Evolutionary conservation across 2,888 invertebrate genomes (phyloP).

Genomic region (Mantis religiosa): DNA sequence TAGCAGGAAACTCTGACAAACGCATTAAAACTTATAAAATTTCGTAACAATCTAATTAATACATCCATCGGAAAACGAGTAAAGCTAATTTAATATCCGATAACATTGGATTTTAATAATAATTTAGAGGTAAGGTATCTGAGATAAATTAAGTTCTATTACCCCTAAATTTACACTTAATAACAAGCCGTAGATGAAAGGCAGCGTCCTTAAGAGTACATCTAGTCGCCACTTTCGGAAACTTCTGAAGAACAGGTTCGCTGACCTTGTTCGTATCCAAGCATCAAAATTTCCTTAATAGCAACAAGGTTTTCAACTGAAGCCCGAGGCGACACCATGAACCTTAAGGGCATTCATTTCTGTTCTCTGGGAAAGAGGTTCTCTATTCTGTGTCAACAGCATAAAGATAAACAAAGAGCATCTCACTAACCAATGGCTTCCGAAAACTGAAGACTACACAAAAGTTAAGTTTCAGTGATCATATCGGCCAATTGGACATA

Average conservation of each 20-base stretch:
- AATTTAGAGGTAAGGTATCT: too few species aligned
- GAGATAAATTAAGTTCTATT: too few species aligned
- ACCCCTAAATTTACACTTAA: too few species aligned
- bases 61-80: too few species aligned
- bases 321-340: neutral
- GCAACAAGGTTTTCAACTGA: neutral
- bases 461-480: too few species aligned
- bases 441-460: neutral
- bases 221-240: neutral
- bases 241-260: neutral
- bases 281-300: neutral
- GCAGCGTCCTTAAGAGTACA: neutral
- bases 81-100: too few species aligned
- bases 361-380: neutral
- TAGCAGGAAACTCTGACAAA: too few species aligned
- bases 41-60: too few species aligned
- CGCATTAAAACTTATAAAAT: too few species aligned
- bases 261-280: neutral
- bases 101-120: too few species aligned
- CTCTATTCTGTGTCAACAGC: neutral
- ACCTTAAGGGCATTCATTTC: neutral
- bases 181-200: neutral
- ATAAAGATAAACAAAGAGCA: neutral
- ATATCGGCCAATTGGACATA: too few species aligned
- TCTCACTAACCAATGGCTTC: neutral